Evolutionary conservation across 1,140 invertebrate species (phyloP), one percentile per base, ranked within the genome.

Genomic region (Pachypsylla venusta): DNA sequence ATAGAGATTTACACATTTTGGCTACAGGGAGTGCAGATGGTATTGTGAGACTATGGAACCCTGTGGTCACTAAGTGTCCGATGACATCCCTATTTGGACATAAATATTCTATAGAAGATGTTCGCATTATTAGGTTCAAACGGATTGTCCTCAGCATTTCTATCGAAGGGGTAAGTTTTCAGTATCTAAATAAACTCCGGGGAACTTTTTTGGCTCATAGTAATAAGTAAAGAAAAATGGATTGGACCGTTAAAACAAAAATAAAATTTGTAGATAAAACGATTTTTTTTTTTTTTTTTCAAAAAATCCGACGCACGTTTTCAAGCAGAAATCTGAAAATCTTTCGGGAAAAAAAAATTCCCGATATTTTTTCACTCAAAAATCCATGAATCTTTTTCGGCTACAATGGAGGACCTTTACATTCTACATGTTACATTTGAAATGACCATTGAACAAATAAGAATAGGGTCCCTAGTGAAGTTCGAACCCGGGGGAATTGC

Each of bases 31-130:
- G 74, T 55, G 63, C 67, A 1, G 72, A 74, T 62, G 72, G 71
- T 16, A 39, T 67, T 0, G 69, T 78, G 3, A 68, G 73, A 10
- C 60, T 79, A 10, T 78, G 76, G 76, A 75, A 75, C 63, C 69
- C 66, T 10, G 69, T 71, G 2, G 69, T 73, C 56, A 68, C 70
- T 28, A 65, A 65, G 22, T 67, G 61, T 54, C 67, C 62, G 57
- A 67, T 60, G 3, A 67, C 64, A 4, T 39, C 70, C 67, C 16
- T 74, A 22, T 66, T 39, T 60, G 57, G 65, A 54, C 40, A 74
- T 68, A 56, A 68, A 16, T 58, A 65, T 1, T 65, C 68, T 14
- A 68, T 77, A 5, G 61, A 75, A 2, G 76, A 77, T 61, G 67
- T 77, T 0, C 67, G 70, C 30, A 66, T 77, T 1, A 39, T 77